Conservation (phyloP, 2,888 invertebrate genomes). For the Pardosa pseudoannulata region DNA sequence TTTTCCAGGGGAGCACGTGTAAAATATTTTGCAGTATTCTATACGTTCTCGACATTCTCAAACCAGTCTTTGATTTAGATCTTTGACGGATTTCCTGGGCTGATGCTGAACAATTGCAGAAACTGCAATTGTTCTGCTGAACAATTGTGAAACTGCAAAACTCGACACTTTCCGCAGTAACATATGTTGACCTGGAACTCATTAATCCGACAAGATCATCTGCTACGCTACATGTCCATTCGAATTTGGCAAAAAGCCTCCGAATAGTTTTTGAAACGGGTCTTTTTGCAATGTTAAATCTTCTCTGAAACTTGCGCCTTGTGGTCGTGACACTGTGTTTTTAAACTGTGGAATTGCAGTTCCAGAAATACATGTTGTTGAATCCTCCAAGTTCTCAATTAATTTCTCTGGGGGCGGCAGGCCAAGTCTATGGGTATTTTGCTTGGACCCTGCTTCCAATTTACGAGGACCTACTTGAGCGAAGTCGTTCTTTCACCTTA, state of each 20-base stretch:
- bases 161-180: constrained; percentile 21
- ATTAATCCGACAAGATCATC: constrained; percentile 1
- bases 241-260: constrained; percentile 3
- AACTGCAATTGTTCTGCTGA: too few relatives aligned
- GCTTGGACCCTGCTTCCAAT: too few relatives aligned
- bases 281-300: neutral
- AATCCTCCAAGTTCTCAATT: too few relatives aligned
- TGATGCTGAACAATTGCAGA: constrained; percentile 25
- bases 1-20: neutral
- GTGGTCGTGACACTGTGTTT: neutral
- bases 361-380: constrained; percentile 7
- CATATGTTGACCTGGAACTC: neutral
- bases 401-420: too few relatives aligned
- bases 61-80: neutral
- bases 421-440: too few relatives aligned
- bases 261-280: neutral
- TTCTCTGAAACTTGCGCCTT: neutral
- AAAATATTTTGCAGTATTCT: constrained; percentile 13
- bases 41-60: neutral
- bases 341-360: constrained; percentile 8
- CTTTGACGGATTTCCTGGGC: neutral
- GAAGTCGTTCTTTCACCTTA: too few relatives aligned
- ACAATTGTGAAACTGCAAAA: too few relatives aligned
- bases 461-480: too few relatives aligned
- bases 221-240: constrained; percentile 12